A percentile compares a stretch with the other conserved stretches of the same genome.
phyloP scores from a whole-genome alignment of 2,888 invertebrate genomes.

The Synanthedon myopaeformis region DNA sequence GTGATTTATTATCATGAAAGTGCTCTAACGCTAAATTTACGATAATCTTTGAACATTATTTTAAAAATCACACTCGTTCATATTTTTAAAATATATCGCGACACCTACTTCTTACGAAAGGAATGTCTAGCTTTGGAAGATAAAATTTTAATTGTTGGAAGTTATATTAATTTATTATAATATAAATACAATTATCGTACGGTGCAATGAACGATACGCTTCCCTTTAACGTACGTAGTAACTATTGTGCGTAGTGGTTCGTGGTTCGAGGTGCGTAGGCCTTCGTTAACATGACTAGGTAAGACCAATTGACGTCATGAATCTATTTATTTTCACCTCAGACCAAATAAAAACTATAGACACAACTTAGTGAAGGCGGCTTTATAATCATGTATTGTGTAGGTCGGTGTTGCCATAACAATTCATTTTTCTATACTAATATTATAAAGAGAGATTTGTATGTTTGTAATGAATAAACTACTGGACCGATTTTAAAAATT shows the following conservation, averaged over 20 bases:
- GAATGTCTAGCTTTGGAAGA: conserved; percentile 60
- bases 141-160: conserved; percentile 16
- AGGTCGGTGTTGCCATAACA: too few species aligned
- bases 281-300: conserved; percentile 62
- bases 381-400: too few species aligned
- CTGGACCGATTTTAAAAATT: too few species aligned
- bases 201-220: background rate
- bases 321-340: background rate
- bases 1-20: conserved; percentile 28
- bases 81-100: conserved; percentile 22
- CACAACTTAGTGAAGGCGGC: too few species aligned
- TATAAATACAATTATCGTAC: background rate
- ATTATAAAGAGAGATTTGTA: too few species aligned
- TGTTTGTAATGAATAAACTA: background rate
- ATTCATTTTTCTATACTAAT: too few species aligned
- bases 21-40: conserved; percentile 43
- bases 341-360: too few species aligned
- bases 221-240: background rate
- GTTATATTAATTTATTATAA: conserved; percentile 3
- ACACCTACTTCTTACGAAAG: conserved; percentile 37
- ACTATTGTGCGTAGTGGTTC: conserved; percentile 47
- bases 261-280: too few species aligned
- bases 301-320: conserved; percentile 28
- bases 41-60: conserved; percentile 55
- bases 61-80: conserved; percentile 49